These are phyloP conservation scores for Zhuqinia jingwanae DNA, from an alignment of 2,888 invertebrate genomes.

Conservation along the genomic window DNA sequence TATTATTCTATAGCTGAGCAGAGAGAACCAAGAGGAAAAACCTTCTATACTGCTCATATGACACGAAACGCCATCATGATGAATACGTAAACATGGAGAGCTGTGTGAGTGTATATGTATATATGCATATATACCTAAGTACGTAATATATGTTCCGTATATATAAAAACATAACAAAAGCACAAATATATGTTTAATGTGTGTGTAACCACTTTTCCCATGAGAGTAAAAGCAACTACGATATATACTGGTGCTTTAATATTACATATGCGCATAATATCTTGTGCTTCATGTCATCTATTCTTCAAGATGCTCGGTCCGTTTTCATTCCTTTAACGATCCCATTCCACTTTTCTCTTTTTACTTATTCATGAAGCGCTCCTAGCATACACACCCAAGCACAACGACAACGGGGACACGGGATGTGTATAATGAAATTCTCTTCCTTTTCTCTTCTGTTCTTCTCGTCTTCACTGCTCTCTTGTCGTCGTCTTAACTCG, in stretches of 20 bases:
- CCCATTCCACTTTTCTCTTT: conserved; percentile 65
- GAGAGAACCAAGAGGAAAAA: not conserved
- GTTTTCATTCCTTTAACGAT: conserved; percentile 66
- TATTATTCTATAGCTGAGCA: too few species aligned
- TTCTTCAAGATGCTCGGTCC: conserved; percentile 73
- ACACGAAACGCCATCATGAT: conserved; percentile 27
- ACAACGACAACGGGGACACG: conserved; percentile 40
- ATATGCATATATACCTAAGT: not conserved
- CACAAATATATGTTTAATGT: conserved; percentile 34
- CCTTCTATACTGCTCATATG: conserved; percentile 16
- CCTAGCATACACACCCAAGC: conserved; percentile 1
- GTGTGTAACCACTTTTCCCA: conserved; percentile 37
- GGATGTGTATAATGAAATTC: conserved; percentile 67
- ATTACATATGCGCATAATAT: conserved; percentile 11
- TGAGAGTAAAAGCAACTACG: conserved; percentile 1
- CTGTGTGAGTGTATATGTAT: not conserved
- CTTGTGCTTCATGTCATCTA: conserved; percentile 70
- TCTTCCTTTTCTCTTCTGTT: conserved; percentile 55
- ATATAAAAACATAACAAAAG: not conserved
- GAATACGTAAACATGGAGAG: not conserved
- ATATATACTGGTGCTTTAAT: too few species aligned
- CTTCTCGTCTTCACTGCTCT: conserved; percentile 34
- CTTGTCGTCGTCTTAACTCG: conserved; percentile 52
- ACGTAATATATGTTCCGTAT: conserved; percentile 26
- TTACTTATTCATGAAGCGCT: conserved; percentile 70